Evolutionary conservation across 2,888 invertebrate genomes (phyloP).

Genomic region (Tuta absoluta): DNA sequence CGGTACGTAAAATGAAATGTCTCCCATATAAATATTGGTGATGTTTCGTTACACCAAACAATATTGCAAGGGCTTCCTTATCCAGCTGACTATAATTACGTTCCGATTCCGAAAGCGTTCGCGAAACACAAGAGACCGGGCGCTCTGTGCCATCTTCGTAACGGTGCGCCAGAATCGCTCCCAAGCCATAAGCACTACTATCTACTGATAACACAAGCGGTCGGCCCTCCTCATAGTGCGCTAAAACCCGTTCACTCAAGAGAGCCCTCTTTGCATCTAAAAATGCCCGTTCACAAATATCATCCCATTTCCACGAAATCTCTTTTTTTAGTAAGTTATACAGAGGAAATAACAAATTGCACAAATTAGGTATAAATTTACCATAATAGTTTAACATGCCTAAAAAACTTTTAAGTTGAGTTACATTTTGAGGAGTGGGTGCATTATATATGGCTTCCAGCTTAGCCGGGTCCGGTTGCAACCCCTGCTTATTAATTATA

Average conservation of each 20-base stretch:
- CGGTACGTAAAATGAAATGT: conserved; percentile 47
- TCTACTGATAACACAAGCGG: conserved; percentile 35
- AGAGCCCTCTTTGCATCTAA: not conserved
- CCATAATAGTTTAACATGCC: conserved; percentile 8
- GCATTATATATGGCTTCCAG: conserved; percentile 29
- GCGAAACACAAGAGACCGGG: conserved; percentile 36
- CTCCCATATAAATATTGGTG: conserved; percentile 40
- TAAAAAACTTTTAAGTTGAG: conserved; percentile 7
- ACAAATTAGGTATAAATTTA: not conserved
- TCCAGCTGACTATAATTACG: conserved; percentile 39
- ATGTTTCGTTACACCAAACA: conserved; percentile 35
- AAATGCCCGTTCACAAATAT: not conserved
- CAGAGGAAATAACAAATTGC: not conserved
- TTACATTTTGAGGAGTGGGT: not conserved
- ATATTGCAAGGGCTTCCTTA: conserved; percentile 38
- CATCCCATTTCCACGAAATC: conserved; percentile 12
- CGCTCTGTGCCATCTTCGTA: conserved; percentile 40
- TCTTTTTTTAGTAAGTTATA: not conserved
- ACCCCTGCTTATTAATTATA: conserved; percentile 32
- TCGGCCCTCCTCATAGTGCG: conserved; percentile 34
- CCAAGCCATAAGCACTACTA: conserved; percentile 35
- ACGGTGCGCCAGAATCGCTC: conserved; percentile 36
- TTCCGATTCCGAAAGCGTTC: conserved; percentile 38
- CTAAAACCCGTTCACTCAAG: conserved; percentile 27
- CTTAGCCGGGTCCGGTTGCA: conserved; percentile 30